Percentiles rank a stretch among this genome's conserved stretches.
phyloP scores from a whole-genome alignment of 2,888 invertebrate species.

The Drosophila flavopinicola region DNA sequence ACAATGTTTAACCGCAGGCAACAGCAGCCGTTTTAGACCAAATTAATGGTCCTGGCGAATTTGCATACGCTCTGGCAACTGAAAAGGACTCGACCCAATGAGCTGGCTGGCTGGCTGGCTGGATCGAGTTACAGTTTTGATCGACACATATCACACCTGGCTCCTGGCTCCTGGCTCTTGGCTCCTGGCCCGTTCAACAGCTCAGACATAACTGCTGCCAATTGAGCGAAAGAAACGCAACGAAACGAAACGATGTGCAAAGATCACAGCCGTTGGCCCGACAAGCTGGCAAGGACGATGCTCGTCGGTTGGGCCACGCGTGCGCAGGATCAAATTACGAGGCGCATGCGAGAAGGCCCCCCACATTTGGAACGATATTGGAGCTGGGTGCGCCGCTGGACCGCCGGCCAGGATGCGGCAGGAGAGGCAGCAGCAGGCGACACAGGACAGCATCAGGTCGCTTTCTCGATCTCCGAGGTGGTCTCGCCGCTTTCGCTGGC shows the following conservation, averaged over 20 bases:
- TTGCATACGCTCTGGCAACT: slow-evolving; percentile 57
- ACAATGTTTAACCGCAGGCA: slow-evolving; percentile 15
- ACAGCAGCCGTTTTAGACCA: slow-evolving; percentile 52
- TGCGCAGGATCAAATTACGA: slow-evolving; percentile 63
- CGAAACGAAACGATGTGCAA: slow-evolving; percentile 25
- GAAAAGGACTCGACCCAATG: slow-evolving; percentile 10
- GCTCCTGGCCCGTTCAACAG: background rate
- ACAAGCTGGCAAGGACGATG: slow-evolving; percentile 28
- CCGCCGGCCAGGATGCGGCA: slow-evolving; percentile 56
- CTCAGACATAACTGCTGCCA: slow-evolving; percentile 53
- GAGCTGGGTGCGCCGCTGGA: slow-evolving; percentile 49
- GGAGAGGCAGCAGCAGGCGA: slow-evolving; percentile 3
- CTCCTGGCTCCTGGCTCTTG: slow-evolving; percentile 11
- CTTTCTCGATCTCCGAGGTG: slow-evolving; percentile 34
- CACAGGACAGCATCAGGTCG: slow-evolving; percentile 27
- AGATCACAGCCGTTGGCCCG: slow-evolving; percentile 75
- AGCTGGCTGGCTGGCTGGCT: too few relatives aligned
- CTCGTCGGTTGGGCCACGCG: slow-evolving; percentile 63
- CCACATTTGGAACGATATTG: slow-evolving; percentile 36
- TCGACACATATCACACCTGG: slow-evolving; percentile 59
- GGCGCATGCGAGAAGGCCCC: slow-evolving; percentile 52
- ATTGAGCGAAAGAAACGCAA: slow-evolving; percentile 43
- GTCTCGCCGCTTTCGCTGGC: slow-evolving; percentile 51
- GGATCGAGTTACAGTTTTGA: slow-evolving; percentile 54
- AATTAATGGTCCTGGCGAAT: slow-evolving; percentile 54